Percentiles rank a stretch among this genome's conserved stretches.
These are phyloP conservation scores for Loripinus fragilis DNA, from an alignment of 2,888 invertebrate species.

Conservation along the genomic window DNA sequence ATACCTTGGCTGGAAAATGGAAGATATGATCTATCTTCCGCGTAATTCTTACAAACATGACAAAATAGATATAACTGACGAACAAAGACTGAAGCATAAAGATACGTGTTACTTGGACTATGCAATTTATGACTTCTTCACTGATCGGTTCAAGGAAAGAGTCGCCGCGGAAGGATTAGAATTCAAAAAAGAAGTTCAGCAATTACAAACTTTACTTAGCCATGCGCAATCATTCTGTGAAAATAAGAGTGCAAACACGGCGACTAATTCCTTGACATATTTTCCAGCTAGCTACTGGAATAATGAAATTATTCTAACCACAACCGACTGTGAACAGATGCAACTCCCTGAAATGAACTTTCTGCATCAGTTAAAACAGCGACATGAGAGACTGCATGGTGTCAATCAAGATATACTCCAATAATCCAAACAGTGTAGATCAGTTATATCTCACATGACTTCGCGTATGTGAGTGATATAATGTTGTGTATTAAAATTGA, in stretches of 20 bases:
- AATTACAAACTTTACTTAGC: constrained; percentile 25
- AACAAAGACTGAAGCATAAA: constrained; percentile 27
- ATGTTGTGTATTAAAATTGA: no score
- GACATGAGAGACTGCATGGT: constrained; percentile 6
- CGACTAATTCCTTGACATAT: background rate
- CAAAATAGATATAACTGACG: background rate
- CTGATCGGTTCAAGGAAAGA: constrained; percentile 20
- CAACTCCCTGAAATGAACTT: constrained; percentile 13
- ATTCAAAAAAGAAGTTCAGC: constrained; percentile 39
- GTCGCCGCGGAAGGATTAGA: constrained; percentile 9
- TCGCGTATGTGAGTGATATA: no score
- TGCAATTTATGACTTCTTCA: constrained; percentile 37
- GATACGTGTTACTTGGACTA: constrained; percentile 44
- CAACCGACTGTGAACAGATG: constrained; percentile 21
- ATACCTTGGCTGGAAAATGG: constrained; percentile 34
- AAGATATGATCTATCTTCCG: constrained; percentile 36
- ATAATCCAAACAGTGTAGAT: no score
- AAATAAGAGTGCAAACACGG: background rate
- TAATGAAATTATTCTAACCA: constrained; percentile 7
- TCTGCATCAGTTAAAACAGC: constrained; percentile 1
- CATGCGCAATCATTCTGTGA: constrained; percentile 31
- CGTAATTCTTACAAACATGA: constrained; percentile 30
- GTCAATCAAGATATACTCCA: no score
- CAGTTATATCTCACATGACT: no score
- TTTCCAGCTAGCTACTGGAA: constrained; percentile 22